Evolutionary conservation across 2,797 vertebrate genomes (phyloP), one percentile per base, ranked within the genome.

Genomic region (Pangasius krempfi): DNA sequence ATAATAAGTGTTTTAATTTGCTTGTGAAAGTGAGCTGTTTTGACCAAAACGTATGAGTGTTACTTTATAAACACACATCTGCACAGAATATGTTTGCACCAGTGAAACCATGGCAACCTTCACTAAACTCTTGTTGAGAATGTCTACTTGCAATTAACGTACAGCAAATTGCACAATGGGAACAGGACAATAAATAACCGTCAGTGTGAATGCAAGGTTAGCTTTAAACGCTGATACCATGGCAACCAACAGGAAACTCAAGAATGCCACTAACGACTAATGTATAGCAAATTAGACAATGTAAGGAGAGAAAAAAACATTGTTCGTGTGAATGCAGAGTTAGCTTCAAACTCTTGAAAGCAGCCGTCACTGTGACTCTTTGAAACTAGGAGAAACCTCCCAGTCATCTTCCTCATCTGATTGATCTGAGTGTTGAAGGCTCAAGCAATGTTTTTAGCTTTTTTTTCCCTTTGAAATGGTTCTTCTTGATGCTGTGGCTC

Each of bases 181-280:
- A 79, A 79, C 76, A 20, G 37, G 20, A 25, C 13, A 44, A 60
- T 44, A 47, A 62, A 60, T 27, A 82, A 14, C 20, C 13, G 20
- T 6, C 33, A 1, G 20, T 3, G 25, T 40, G 30, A 81, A 27
- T 37, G 30, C 30, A 44, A 12, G 56, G 33, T 13, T 58, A 79
- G 30, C 30, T 81, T 81, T 62, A 80, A 80, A 80, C 78, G 12
- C 50, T 1, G n/a, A 60, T 27, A 60, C 79, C 79, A 81, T 81
- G 79, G 56, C 33, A 58, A 58, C 78, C 78, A 52, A 52, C 27
- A 62, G 37, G 16, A 44, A 81, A 40, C 79, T 60, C 56, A 60
- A n/a, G 56, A 60, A 62, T 5, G 33, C 56, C 1, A 8, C 5
- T 40, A 82, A 44, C 25, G 22, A 16, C 7, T 80, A 60, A 60